Conservation (phyloP, 2,888 invertebrate species). For the Polydrusus pterygomalis region DNA sequence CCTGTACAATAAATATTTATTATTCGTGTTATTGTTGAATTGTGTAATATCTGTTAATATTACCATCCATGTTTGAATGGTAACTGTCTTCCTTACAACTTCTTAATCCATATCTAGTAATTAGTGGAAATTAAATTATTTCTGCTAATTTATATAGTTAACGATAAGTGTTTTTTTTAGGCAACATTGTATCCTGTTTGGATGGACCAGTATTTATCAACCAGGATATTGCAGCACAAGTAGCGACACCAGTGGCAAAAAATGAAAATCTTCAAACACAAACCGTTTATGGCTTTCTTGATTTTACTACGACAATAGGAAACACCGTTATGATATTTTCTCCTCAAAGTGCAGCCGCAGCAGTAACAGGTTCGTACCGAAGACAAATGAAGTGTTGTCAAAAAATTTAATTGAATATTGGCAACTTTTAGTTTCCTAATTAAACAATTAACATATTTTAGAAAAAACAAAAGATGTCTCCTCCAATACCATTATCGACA, state of each 20-base stretch:
- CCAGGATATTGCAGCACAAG: slow-evolving; percentile 60
- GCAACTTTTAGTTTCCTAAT: too few relatives aligned
- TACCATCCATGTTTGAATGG: too few relatives aligned
- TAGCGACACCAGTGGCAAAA: slow-evolving; percentile 58
- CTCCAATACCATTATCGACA: slow-evolving; percentile 68
- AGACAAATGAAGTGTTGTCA: too few relatives aligned
- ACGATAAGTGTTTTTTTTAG: slow-evolving; percentile 60
- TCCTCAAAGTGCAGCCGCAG: slow-evolving; percentile 85
- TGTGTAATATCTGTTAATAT: too few relatives aligned
- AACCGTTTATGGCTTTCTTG: slow-evolving; percentile 94
- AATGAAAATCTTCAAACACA: slow-evolving; percentile 81
- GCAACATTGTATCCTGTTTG: slow-evolving; percentile 58
- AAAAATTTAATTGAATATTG: too few relatives aligned
- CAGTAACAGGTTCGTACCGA: slow-evolving; percentile 78
- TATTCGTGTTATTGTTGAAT: too few relatives aligned
- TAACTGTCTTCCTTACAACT: too few relatives aligned
- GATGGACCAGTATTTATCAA: slow-evolving; percentile 69
- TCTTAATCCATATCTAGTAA: too few relatives aligned
- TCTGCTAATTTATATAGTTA: too few relatives aligned
- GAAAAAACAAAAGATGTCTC: slow-evolving; percentile 60
- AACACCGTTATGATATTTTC: slow-evolving; percentile 97
- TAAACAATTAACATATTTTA: slow-evolving; percentile 15
- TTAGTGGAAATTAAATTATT: too few relatives aligned
- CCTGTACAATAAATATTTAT: too few relatives aligned
- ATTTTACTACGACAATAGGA: slow-evolving; percentile 95